Base-by-base conservation (phyloP, 2,797 vertebrate genomes). In the Malurus leucopterus region DNA sequence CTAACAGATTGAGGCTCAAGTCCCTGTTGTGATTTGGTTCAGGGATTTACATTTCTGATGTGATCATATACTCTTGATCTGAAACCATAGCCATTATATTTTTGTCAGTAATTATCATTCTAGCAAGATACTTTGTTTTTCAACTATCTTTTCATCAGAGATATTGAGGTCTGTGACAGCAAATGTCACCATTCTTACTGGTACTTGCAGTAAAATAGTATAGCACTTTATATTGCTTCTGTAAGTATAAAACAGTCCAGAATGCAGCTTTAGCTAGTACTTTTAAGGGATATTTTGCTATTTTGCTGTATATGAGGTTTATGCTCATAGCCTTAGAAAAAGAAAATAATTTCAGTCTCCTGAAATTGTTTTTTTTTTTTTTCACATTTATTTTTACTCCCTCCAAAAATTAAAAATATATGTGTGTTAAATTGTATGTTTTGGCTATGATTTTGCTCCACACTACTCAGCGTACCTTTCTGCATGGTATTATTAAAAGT, bases 401-500 rank as follows among this genome's bases (percentile, higher is more conserved):
- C 21, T 40, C 14, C 16, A 46, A 44, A 72, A 49, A 26, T 27
- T 8, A 43, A 44, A n/a, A 40, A 8, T 49, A 5, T 36, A 36
- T 38, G 4, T 63, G 21, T 46, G 14, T 38, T 90, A 70, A 67
- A 71, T 47, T 6, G 0, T 20, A 44, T 59, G 9, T 63, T 73
- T 53, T 43, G 38, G 19, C 34, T 74, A 51, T 24, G 5, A n/a
- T 68, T 85, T 89, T 78, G 16, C 11, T 81, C 36, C 32, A 15
- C 17, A 6, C 9, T 51, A 59, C 15, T 44, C 29, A 77, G 22
- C 5, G 18, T 68, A 80, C 47, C 3, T 68, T 85, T 77, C 59
- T 4, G 1, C 0, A 0, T 30, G 10, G 17, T 58, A 19, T 51
- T 77, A 51, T 34, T 78, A 26, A 7, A 67, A 49, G 13, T 36